Percentiles rank a stretch among this genome's conserved stretches.
Evolutionary conservation across 2,888 invertebrate genomes (phyloP).

Genomic region (Athalia circularis): DNA sequence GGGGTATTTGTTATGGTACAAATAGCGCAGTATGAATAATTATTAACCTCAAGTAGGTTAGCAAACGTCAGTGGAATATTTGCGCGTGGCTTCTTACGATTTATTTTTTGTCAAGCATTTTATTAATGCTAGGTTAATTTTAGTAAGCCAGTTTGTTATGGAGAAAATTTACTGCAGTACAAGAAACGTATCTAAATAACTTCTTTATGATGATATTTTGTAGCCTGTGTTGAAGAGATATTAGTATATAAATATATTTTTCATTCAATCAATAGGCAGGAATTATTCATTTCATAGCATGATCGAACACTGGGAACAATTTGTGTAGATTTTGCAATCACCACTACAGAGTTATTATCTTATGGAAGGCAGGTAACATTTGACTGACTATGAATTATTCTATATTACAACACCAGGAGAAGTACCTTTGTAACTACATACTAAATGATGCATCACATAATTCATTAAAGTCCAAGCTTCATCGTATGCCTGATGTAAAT

Average conservation of each 20-base stretch:
- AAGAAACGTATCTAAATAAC: not conserved
- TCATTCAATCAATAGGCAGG: not conserved
- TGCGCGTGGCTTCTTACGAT: not conserved
- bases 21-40: constrained; percentile 87
- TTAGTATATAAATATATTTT: not conserved
- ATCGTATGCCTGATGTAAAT: not conserved
- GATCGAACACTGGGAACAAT: constrained; percentile 22
- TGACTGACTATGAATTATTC: constrained; percentile 21
- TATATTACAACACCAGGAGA: not conserved
- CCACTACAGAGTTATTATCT: not conserved
- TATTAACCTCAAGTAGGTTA: not conserved
- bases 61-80: constrained; percentile 18
- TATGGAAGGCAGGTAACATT: not conserved
- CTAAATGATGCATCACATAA: too few species aligned
- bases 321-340: constrained; percentile 14
- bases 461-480: not conserved
- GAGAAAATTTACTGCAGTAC: not conserved
- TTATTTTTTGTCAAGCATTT: constrained; percentile 2
- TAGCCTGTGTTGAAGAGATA: not conserved
- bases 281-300: not conserved
- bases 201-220: not conserved
- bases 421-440: too few species aligned
- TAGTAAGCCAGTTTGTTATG: not conserved
- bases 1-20: constrained; percentile 98
- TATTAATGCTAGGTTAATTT: not conserved